Evolutionary conservation across 2,797 vertebrate genomes (phyloP), one percentile per base, ranked within the genome.

Genomic region (Tokudaia muenninki): DNA sequence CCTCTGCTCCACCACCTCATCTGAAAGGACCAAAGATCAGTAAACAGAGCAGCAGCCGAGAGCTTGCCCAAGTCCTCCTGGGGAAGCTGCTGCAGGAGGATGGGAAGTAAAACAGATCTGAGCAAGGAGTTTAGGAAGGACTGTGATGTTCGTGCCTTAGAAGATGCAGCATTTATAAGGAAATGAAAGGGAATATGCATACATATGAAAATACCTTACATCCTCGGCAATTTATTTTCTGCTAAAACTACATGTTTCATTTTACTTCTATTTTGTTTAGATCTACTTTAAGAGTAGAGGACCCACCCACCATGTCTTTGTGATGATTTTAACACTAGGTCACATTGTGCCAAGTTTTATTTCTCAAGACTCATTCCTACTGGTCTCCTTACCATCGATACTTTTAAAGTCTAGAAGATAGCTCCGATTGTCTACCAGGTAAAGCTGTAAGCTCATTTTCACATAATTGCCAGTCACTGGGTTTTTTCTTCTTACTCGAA

Each of bases 321-420:
- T 91, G 63, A 83, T 55, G 84, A 94, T 81, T 94, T 87, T 87
- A 96, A 91, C 10, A 96, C 79, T 63, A 52, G 61, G 59, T 83
- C 78, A 90, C 92, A 77, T 81, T 81, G 44, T 59, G 77, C 47
- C 77, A 94, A 82, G 19, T 87, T 95, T 82, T 86, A 75, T 59
- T 80, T 92, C 90, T 94, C 41, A n/a, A 63, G 92, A 63, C 55
- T 87, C 26, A 0, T 31, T 2, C n/a, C n/a, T 94, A 24, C 37
- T 1, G 44, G 74, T 82, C 95, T 13, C 19, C 98, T 98, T 98
- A 99, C 99, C 99, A 92, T 99, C 99, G 0, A 99, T 99, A 98
- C 99, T 99, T 98, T 99, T 99, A 98, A 99, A 99, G 98, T 99
- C 99, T 91, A 99, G 98, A 94, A 99, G 99, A 97, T 99, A 99